These are phyloP conservation scores for Anarrhichthys ocellatus DNA, from an alignment of 2,113 vertebrate species.

Conservation along the genomic window DNA sequence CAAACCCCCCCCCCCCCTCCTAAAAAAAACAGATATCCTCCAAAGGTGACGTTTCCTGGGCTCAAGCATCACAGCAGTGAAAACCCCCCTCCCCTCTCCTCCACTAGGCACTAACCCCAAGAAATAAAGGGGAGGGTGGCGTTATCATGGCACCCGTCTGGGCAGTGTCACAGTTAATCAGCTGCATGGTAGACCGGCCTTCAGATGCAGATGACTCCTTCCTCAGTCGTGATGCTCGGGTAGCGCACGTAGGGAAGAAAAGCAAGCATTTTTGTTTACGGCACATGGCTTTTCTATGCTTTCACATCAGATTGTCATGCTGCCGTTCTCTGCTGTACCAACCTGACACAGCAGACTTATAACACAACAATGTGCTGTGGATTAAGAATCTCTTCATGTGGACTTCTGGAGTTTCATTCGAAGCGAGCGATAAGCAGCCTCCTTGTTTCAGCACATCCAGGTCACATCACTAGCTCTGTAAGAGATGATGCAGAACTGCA, in stretches of 20 bases:
- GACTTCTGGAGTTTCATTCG: background rate
- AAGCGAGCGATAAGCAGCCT: slow-evolving; percentile 4
- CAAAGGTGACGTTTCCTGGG: slow-evolving; percentile 24
- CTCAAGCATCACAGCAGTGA: slow-evolving; percentile 48
- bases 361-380: background rate
- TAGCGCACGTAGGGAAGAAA: background rate
- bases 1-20: too few relatives aligned
- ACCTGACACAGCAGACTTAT: background rate
- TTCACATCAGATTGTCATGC: slow-evolving; percentile 26
- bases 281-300: background rate
- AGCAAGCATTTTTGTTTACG: background rate
- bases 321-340: too few relatives aligned
- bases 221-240: background rate
- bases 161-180: slow-evolving; percentile 48
- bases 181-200: slow-evolving; percentile 1
- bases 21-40: slow-evolving; percentile 1
- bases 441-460: slow-evolving; percentile 1
- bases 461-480: slow-evolving; percentile 5
- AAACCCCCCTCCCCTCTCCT: slow-evolving; percentile 9
- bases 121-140: slow-evolving; percentile 34
- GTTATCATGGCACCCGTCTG: slow-evolving; percentile 47
- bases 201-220: background rate
- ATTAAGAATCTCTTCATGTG: background rate
- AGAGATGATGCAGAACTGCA: slow-evolving; percentile 21
- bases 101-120: slow-evolving; percentile 47